phyloP scores from a whole-genome alignment of 1,140 invertebrate genomes.

The Tetraneura akinire region DNA sequence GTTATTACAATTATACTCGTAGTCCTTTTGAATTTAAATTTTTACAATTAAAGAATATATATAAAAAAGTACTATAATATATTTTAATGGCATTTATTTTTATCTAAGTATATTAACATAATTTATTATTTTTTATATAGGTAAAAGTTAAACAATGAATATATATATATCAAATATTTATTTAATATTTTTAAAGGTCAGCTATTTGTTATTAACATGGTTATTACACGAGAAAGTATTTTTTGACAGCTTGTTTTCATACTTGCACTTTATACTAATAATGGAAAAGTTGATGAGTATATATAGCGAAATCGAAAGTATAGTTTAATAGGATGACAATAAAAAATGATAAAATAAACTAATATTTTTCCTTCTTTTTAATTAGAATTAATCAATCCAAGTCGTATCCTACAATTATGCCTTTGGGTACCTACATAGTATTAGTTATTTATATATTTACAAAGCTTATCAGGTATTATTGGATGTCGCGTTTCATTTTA shows the following conservation, averaged over 20 bases:
- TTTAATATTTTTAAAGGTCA: background rate
- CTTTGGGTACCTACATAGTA: too few relatives aligned
- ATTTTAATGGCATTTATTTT: too few relatives aligned
- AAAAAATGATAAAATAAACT: background rate
- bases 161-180: too few relatives aligned
- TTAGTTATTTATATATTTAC: background rate
- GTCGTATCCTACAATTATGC: background rate
- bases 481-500: too few relatives aligned
- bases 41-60: too few relatives aligned
- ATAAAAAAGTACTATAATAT: too few relatives aligned
- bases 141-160: too few relatives aligned
- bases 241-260: conserved; percentile 5
- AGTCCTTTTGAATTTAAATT: too few relatives aligned
- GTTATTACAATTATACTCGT: too few relatives aligned
- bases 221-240: background rate
- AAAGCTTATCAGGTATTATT: background rate
- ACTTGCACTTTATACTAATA: conserved; percentile 4
- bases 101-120: too few relatives aligned
- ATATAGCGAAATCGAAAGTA: conserved; percentile 10
- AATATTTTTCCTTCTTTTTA: background rate
- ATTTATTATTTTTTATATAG: too few relatives aligned
- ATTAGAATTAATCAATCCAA: background rate
- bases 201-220: background rate
- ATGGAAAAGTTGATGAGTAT: conserved; percentile 2
- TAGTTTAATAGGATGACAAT: background rate